Evolutionary conservation across 2,113 vertebrate species (phyloP).

Genomic region (Columba janthina): DNA sequence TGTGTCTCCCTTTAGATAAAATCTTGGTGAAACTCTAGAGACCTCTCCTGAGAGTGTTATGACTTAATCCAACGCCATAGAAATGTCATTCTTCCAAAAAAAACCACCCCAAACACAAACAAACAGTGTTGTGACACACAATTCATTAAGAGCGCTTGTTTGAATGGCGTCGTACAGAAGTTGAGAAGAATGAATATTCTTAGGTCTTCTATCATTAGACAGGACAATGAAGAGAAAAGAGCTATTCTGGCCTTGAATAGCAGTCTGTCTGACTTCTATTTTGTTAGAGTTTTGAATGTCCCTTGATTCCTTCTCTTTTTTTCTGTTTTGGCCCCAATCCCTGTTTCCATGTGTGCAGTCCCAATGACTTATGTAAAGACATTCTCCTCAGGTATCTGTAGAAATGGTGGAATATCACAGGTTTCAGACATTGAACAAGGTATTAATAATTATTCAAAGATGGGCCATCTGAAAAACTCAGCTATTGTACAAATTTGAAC

Average conservation of each 20-base stretch:
- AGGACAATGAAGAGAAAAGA: background rate
- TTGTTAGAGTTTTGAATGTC: background rate
- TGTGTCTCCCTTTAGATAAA: background rate
- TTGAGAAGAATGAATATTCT: background rate
- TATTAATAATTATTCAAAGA: background rate
- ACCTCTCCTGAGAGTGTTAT: background rate
- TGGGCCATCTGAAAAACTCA: background rate
- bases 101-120: background rate
- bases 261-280: background rate
- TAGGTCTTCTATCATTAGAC: background rate
- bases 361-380: background rate
- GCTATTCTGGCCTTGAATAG: background rate
- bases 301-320: background rate
- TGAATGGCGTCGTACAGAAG: background rate
- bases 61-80: background rate
- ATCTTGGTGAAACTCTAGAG: background rate
- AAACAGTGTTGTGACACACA: background rate
- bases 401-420: background rate
- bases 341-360: background rate
- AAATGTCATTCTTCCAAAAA: background rate
- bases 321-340: background rate
- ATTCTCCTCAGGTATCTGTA: background rate
- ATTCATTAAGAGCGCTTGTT: background rate
- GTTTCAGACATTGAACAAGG: background rate
- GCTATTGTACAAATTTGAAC: background rate